These are phyloP conservation scores for Triplophysa rosa DNA, from an alignment of 2,113 vertebrate species.

Conservation along the genomic window DNA sequence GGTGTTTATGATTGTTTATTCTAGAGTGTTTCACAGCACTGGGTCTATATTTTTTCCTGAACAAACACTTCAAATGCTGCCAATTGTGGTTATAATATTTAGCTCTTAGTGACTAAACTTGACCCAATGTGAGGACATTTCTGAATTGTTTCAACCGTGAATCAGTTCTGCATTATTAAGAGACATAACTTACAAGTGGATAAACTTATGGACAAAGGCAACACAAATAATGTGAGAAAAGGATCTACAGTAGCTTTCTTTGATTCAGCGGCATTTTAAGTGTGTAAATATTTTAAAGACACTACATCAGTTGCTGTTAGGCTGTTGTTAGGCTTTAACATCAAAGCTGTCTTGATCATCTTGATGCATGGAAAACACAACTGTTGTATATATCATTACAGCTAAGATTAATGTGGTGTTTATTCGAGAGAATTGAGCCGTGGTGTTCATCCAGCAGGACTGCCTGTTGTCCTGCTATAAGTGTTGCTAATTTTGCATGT, in stretches of 20 bases:
- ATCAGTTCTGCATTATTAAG: too few relatives aligned
- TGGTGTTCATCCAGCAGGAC: neutral
- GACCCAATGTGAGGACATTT: too few relatives aligned
- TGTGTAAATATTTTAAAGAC: too few relatives aligned
- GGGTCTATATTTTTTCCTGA: slow-evolving; percentile 2
- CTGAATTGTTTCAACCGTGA: too few relatives aligned
- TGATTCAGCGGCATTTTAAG: too few relatives aligned
- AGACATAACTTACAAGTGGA: too few relatives aligned
- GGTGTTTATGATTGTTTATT: slow-evolving; percentile 43
- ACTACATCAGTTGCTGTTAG: neutral
- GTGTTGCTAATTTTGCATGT: slow-evolving; percentile 35
- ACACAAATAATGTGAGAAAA: too few relatives aligned
- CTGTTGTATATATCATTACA: slow-evolving; percentile 15
- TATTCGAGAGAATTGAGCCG: neutral
- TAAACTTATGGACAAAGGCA: too few relatives aligned
- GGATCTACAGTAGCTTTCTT: too few relatives aligned
- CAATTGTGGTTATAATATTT: slow-evolving; percentile 12
- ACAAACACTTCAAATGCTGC: neutral
- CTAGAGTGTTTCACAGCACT: slow-evolving; percentile 48
- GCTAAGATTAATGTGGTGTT: neutral
- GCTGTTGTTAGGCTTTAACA: neutral
- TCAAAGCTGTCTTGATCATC: neutral
- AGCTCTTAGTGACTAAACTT: neutral
- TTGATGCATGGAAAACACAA: neutral
- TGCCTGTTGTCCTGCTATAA: slow-evolving; percentile 13